Evolutionary conservation across 2,113 vertebrate species (phyloP).

Genomic region (Piaya cayana): DNA sequence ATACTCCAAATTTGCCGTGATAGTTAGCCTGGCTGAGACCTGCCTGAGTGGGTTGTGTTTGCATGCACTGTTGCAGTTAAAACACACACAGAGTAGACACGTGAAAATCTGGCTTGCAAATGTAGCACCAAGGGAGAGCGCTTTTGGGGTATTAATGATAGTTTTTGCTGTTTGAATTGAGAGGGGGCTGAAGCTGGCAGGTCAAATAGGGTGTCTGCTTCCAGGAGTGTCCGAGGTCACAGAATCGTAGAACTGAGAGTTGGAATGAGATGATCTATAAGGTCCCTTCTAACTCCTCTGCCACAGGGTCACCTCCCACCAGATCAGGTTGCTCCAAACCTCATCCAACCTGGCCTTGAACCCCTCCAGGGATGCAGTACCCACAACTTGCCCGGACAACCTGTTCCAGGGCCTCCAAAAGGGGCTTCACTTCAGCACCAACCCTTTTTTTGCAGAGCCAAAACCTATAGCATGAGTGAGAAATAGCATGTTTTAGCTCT

Average conservation of each 20-base stretch:
- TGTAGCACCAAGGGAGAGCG: neutral
- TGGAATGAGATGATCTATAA: too few species aligned
- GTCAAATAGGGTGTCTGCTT: neutral
- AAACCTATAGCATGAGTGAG: neutral
- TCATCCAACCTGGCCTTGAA: too few species aligned
- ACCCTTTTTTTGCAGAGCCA: neutral
- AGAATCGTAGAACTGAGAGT: too few species aligned
- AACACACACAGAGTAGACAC: rapidly evolving
- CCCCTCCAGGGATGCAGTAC: too few species aligned
- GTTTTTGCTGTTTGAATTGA: neutral
- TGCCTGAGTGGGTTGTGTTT: too few species aligned
- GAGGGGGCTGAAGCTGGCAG: neutral
- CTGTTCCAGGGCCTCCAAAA: too few species aligned
- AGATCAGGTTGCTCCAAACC: too few species aligned
- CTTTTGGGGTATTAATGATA: neutral
- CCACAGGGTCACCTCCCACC: too few species aligned
- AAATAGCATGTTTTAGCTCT: neutral
- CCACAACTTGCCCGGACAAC: too few species aligned
- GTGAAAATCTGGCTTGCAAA: neutral
- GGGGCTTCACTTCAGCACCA: neutral
- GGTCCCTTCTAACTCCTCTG: too few species aligned
- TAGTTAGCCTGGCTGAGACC: neutral
- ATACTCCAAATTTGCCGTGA: rapidly evolving
- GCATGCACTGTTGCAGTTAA: rapidly evolving
- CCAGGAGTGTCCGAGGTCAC: neutral